These are phyloP conservation scores for Protosalanx chinensis DNA, from an alignment of 2,797 vertebrate species.

Conservation along the genomic window DNA sequence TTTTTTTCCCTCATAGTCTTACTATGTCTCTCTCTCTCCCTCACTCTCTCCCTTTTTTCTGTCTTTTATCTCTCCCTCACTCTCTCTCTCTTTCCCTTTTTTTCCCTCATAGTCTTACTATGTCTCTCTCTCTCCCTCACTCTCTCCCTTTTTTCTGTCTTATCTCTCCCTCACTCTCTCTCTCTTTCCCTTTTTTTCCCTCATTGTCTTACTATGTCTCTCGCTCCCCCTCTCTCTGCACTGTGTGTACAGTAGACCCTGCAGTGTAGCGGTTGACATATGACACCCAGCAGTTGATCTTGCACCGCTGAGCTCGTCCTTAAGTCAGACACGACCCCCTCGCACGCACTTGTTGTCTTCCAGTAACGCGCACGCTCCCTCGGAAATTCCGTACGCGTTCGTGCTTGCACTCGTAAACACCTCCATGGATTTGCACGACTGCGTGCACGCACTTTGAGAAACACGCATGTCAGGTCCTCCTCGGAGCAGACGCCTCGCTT, in stretches of 20 bases:
- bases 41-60: background rate
- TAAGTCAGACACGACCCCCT: too few species aligned
- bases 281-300: slow-evolving; percentile 57
- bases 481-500: slow-evolving; percentile 33
- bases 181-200: background rate
- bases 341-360: background rate
- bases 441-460: background rate
- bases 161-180: slow-evolving; percentile 10
- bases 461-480: slow-evolving; percentile 14
- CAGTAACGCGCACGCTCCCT: background rate
- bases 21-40: background rate
- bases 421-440: background rate
- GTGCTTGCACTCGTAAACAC: background rate
- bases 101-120: too few species aligned
- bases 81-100: background rate
- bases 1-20: background rate
- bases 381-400: background rate
- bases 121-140: background rate
- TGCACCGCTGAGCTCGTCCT: too few species aligned
- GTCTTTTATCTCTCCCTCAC: slow-evolving; percentile 1
- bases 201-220: slow-evolving; percentile 5
- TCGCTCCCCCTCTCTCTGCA: slow-evolving; percentile 17
- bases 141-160: slow-evolving; percentile 1
- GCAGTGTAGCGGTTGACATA: slow-evolving; percentile 17
- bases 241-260: slow-evolving; percentile 7